phyloP scores from a whole-genome alignment of 2,888 invertebrate genomes.

The Polia nebulosa region DNA sequence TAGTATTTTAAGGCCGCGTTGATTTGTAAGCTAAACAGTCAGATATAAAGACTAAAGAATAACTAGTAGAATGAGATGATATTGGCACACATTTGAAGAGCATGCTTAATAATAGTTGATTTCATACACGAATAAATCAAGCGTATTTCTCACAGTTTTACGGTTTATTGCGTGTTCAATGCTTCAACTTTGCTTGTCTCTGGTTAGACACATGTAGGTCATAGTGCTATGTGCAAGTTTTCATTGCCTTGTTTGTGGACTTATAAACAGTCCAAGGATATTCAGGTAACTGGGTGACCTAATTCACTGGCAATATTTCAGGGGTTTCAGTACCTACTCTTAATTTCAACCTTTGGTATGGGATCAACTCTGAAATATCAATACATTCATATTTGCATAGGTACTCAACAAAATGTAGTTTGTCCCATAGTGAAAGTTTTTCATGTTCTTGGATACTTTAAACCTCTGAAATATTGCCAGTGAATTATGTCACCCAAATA shows the following conservation, averaged over 20 bases:
- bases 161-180: conserved; percentile 24
- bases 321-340: not conserved
- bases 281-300: not conserved
- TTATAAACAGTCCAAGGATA: not conserved
- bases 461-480: no score
- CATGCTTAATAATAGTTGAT: conserved; percentile 1
- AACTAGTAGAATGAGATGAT: conserved; percentile 6
- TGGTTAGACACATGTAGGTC: conserved; percentile 9
- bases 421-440: not conserved
- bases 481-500: not conserved
- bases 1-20: not conserved
- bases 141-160: conserved; percentile 41
- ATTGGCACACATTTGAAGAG: conserved; percentile 20
- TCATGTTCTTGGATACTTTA: no score
- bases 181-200: conserved; percentile 4
- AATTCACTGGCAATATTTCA: not conserved
- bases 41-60: conserved; percentile 15
- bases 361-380: not conserved
- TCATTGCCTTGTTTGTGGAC: conserved; percentile 6
- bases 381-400: not conserved
- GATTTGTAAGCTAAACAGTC: conserved; percentile 2
- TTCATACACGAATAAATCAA: conserved; percentile 5
- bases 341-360: not conserved
- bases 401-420: not conserved
- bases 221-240: not conserved